Conservation (phyloP, 2,888 invertebrate species). For the Idaea straminata region DNA sequence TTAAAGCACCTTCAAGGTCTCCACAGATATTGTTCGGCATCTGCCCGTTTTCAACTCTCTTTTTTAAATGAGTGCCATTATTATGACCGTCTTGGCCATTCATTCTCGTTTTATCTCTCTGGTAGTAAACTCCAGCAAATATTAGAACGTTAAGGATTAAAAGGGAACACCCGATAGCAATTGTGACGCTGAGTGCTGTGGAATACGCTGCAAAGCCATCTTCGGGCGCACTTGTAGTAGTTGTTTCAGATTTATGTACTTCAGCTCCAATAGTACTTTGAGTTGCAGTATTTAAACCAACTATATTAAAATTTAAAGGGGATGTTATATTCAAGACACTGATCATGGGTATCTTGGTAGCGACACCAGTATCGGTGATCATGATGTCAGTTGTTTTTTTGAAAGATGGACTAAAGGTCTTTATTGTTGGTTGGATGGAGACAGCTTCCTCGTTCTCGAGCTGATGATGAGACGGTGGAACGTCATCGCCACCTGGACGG, state of each 20-base stretch:
- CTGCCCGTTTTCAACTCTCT: conserved; percentile 90
- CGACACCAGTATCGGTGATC: conserved; percentile 63
- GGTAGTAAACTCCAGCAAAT: conserved; percentile 97
- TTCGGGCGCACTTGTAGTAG: conserved; percentile 83
- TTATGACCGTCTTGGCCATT: conserved; percentile 78
- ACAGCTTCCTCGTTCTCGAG: conserved; percentile 86
- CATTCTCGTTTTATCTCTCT: conserved; percentile 90
- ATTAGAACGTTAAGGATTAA: conserved; percentile 95
- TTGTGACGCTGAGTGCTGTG: conserved; percentile 94
- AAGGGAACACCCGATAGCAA: conserved; percentile 96
- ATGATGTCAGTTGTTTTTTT: conserved; percentile 78
- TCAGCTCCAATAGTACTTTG: conserved; percentile 56
- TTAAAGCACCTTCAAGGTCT: conserved; percentile 83
- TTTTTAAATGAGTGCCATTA: conserved; percentile 80
- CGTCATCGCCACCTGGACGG: conserved; percentile 92
- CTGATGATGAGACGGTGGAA: conserved; percentile 91
- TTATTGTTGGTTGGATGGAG: conserved; percentile 74
- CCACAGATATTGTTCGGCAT: conserved; percentile 94
- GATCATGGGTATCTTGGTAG: conserved; percentile 63
- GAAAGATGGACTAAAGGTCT: conserved; percentile 78
- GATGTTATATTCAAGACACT: conserved; percentile 67
- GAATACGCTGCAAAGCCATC: conserved; percentile 95
- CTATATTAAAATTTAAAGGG: conserved; percentile 65
- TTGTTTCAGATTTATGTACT: conserved; percentile 60
- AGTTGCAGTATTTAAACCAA: conserved; percentile 61